A percentile compares a stretch with the other conserved stretches of the same genome.
These are phyloP conservation scores for Ophiothrix spiculata DNA, from an alignment of 35 echinoderm and acorn worm species.

Conservation along the genomic window DNA sequence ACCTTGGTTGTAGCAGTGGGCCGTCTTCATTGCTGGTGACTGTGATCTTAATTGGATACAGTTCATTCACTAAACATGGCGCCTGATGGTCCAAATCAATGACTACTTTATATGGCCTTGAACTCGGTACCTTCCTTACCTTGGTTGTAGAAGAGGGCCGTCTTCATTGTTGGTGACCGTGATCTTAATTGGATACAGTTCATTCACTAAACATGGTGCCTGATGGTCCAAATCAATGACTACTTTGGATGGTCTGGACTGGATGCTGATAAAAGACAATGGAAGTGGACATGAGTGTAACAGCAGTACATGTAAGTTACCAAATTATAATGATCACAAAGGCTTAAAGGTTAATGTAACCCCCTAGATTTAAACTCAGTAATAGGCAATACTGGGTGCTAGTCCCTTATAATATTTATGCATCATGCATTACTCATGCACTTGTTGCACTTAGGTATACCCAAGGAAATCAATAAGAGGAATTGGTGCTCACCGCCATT, in stretches of 20 bases:
- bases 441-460: too few species aligned
- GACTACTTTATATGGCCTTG: too few species aligned
- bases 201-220: constrained; percentile 83
- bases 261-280: constrained; percentile 42
- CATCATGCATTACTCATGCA: too few species aligned
- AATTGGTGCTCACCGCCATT: too few species aligned
- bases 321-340: too few species aligned
- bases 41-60: constrained; percentile 58
- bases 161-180: constrained; percentile 85
- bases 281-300: background rate
- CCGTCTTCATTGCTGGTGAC: constrained; percentile 85
- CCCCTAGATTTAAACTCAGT: too few species aligned
- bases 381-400: too few species aligned
- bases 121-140: constrained; percentile 54
- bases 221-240: constrained; percentile 75
- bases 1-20: constrained; percentile 72
- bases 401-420: too few species aligned
- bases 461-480: too few species aligned
- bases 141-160: constrained; percentile 58
- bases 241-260: constrained; percentile 60
- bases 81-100: constrained; percentile 44
- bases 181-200: constrained; percentile 64
- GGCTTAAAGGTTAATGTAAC: too few species aligned
- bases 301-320: background rate
- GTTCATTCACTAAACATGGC: constrained; percentile 80